A percentile compares a stretch with the other conserved stretches of the same genome.
These are phyloP conservation scores for Oxygymnocypris stewartii DNA, from an alignment of 2,113 vertebrate genomes.

Conservation along the genomic window DNA sequence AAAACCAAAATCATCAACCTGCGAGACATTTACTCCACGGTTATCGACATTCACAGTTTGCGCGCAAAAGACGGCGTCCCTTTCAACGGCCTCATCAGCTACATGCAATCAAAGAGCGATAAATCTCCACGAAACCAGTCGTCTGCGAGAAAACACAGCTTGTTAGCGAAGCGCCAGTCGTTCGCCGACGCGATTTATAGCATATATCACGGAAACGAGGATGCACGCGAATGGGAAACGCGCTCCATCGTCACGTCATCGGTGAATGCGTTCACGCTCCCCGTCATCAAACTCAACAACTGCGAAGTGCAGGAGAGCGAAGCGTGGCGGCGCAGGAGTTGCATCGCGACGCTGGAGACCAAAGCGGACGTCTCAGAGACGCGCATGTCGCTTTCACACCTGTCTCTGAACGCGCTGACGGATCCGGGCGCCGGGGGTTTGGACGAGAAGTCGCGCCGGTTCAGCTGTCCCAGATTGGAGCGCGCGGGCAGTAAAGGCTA, in stretches of 20 bases:
- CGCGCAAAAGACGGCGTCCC: slow-evolving; percentile 85
- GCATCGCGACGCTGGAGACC: slow-evolving; percentile 28
- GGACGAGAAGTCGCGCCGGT: slow-evolving; percentile 72
- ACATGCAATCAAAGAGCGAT: slow-evolving; percentile 73
- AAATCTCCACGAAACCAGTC: slow-evolving; percentile 60
- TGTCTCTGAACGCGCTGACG: slow-evolving; percentile 73
- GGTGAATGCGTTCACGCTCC: slow-evolving; percentile 85
- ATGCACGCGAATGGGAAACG: slow-evolving; percentile 74
- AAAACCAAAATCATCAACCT: slow-evolving; percentile 98
- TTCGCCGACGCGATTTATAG: slow-evolving; percentile 89
- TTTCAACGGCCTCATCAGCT: slow-evolving; percentile 88
- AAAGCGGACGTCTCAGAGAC: slow-evolving; percentile 50
- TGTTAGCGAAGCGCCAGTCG: slow-evolving; percentile 76
- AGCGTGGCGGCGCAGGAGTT: slow-evolving; percentile 23
- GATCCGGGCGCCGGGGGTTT: slow-evolving; percentile 65
- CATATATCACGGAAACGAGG: slow-evolving; percentile 78
- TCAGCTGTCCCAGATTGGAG: slow-evolving; percentile 84
- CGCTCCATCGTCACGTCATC: slow-evolving; percentile 88
- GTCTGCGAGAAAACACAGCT: slow-evolving; percentile 64
- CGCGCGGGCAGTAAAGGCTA: slow-evolving; percentile 91
- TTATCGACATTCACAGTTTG: slow-evolving; percentile 93
- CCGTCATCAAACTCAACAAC: slow-evolving; percentile 83
- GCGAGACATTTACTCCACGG: slow-evolving; percentile 95
- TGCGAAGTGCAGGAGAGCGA: slow-evolving; percentile 74
- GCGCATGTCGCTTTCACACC: slow-evolving; percentile 58